Conservation (phyloP, 2,113 vertebrate genomes). For the Zosterops lateralis region DNA sequence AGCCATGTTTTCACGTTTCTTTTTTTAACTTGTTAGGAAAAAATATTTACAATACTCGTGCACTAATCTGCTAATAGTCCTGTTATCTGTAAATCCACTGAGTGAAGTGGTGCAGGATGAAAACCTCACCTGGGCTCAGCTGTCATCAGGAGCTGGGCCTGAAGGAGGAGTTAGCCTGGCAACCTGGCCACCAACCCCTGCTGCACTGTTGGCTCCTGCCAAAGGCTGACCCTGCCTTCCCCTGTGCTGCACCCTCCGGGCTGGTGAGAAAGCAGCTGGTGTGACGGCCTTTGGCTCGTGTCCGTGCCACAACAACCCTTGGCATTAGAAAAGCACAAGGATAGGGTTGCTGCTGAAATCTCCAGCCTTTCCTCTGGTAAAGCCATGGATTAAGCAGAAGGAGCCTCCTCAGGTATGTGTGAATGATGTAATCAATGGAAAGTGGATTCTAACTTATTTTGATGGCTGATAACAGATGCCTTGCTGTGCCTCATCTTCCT, state of each 20-base stretch:
- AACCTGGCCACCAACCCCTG: not conserved
- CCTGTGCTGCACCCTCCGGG: not conserved
- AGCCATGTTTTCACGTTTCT: not conserved
- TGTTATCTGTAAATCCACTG: rapidly evolving
- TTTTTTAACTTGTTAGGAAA: not conserved
- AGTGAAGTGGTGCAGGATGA: not conserved
- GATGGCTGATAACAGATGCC: not conserved
- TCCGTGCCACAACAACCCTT: not conserved
- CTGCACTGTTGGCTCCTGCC: not conserved
- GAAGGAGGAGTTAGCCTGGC: not conserved
- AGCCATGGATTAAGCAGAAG: not conserved
- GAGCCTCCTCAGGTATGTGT: not conserved
- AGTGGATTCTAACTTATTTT: not conserved
- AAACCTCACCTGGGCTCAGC: not conserved
- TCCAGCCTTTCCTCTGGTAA: not conserved
- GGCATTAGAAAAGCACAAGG: not conserved
- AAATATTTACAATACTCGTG: not conserved
- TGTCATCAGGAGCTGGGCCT: not conserved
- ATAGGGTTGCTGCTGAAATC: not conserved
- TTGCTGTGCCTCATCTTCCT: not conserved
- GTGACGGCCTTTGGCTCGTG: rapidly evolving
- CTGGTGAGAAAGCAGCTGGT: not conserved
- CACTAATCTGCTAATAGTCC: not conserved
- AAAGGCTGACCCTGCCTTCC: rapidly evolving
- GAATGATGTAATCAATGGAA: not conserved